Conservation (phyloP, 2,797 vertebrate species). For the Hapalemur alaotrensis region DNA sequence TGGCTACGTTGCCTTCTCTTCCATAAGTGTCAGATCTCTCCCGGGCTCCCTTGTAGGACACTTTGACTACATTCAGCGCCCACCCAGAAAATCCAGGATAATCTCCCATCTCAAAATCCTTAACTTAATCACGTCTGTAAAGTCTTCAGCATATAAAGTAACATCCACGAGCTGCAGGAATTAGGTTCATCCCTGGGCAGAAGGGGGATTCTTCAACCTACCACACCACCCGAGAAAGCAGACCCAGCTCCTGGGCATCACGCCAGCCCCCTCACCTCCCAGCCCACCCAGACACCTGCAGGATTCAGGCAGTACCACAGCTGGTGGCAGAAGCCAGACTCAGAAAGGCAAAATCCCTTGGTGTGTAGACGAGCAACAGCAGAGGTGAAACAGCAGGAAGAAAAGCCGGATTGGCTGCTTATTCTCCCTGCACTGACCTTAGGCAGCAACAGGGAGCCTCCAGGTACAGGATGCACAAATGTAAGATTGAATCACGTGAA, state of each 20-base stretch:
- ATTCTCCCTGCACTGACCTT: not conserved
- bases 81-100: not conserved
- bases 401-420: not conserved
- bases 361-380: not conserved
- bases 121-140: not conserved
- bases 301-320: not conserved
- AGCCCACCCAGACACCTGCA: rapidly evolving
- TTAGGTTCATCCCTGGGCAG: not conserved
- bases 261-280: not conserved
- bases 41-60: not conserved
- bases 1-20: not conserved
- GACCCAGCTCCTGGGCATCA: not conserved
- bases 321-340: not conserved
- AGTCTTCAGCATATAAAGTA: not conserved
- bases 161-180: not conserved
- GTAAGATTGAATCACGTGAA: not conserved
- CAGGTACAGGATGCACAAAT: rapidly evolving
- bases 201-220: too few species aligned
- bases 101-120: not conserved
- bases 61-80: not conserved
- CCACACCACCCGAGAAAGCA: not conserved
- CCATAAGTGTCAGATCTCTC: not conserved
- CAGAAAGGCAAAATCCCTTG: not conserved
- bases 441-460: not conserved
- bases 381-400: not conserved